These are phyloP conservation scores for Tapirus indicus DNA, from an alignment of 2,797 vertebrate genomes.

Conservation along the genomic window DNA sequence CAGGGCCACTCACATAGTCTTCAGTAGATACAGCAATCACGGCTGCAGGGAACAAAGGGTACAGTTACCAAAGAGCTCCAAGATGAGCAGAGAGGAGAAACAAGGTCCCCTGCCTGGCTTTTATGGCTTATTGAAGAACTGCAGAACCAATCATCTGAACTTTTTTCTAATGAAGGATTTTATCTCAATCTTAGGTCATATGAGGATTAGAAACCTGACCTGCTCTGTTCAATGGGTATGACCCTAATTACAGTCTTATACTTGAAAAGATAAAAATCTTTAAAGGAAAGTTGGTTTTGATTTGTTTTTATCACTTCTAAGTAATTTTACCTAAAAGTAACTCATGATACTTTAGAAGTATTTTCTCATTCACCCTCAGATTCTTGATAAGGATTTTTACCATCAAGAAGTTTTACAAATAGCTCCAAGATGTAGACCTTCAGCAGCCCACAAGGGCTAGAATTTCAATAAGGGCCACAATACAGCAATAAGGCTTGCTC, in stretches of 20 bases:
- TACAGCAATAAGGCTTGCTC: not conserved
- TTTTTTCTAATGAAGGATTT: not conserved
- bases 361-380: not conserved
- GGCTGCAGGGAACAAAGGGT: not conserved
- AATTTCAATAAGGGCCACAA: not conserved
- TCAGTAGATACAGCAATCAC: not conserved
- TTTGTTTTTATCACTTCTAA: not conserved
- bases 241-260: not conserved
- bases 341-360: not conserved
- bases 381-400: not conserved
- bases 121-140: not conserved
- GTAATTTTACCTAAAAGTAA: not conserved
- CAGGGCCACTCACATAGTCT: not conserved
- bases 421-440: not conserved
- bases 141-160: not conserved
- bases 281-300: not conserved
- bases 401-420: not conserved
- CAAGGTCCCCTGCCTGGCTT: not conserved
- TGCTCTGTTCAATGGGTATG: not conserved
- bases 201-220: not conserved
- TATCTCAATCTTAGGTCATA: not conserved
- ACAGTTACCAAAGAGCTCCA: not conserved
- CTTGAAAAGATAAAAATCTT: constrained; percentile 15
- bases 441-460: not conserved
- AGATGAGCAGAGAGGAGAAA: not conserved